Base-by-base conservation (phyloP, 2,888 invertebrate species). In the Drosophila kambysellisi region DNA sequence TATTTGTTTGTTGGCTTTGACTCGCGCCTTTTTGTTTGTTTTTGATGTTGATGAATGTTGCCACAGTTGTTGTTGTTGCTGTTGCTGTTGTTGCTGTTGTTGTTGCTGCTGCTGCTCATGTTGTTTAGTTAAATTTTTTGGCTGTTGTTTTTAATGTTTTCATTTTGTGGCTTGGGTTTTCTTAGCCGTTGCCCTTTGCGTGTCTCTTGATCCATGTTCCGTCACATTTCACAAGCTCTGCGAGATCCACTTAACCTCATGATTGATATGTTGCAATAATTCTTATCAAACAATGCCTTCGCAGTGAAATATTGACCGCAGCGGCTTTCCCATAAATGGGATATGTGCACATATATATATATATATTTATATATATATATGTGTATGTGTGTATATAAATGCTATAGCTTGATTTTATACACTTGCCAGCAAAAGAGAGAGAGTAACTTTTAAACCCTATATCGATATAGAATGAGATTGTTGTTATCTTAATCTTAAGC, bases 211-310 rank as follows among this genome's bases (percentile, higher is more conserved):
- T 86, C 82, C 90, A 85, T 89, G 86, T 73, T 71, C 88, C 83
- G 75, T 89, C 85, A 89, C 88, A 85, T 85, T 87, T 85, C 75
- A 86, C 70, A 50, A 64, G 54, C 48, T 57, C 53, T 33, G n/a
- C 54, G 56, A 70, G 78, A 81, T 87, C 87, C 87, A 88, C 88
- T 88, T 88, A 88, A 82, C 88, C 77, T 75, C 69, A 72, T 90
- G 88, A 88, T 88, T 90, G 88, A 88, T 88, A 77, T 79, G 79
- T 89, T 87, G 88, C 88, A 88, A 88, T 88, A 87, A 89, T 88
- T 88, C 88, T 88, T 88, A 89, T 87, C 82, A 87, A 82, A 90
- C 88, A 85, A 85, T 85, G 88, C 66, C 39, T 59, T 58, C 52
- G 39, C 73, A 32, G 72, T 81, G 88, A 89, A 75, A 76, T 78